phyloP scores from a whole-genome alignment of 2,888 invertebrate species.

The Nephrotoma guestfalica region DNA sequence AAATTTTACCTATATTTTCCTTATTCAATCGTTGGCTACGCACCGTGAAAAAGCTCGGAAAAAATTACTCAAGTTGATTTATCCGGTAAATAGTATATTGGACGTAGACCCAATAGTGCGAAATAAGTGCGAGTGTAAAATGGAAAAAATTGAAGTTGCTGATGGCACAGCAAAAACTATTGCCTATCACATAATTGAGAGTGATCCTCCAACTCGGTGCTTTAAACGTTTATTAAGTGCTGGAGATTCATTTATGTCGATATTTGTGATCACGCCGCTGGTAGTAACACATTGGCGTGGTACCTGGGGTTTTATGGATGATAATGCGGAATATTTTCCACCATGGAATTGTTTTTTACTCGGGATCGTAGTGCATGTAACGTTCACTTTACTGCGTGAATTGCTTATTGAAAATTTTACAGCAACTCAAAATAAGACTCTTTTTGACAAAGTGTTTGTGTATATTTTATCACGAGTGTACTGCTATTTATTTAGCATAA shows the following conservation, averaged over 20 bases:
- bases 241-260: constrained; percentile 13
- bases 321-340: constrained; percentile 35
- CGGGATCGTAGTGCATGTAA: constrained; percentile 38
- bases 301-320: constrained; percentile 37
- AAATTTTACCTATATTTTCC: neutral
- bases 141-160: neutral
- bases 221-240: constrained; percentile 13
- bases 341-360: constrained; percentile 29
- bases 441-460: constrained; percentile 7
- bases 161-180: neutral
- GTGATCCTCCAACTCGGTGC: constrained; percentile 11
- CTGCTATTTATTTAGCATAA: constrained; percentile 35
- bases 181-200: neutral
- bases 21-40: neutral
- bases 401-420: constrained; percentile 18
- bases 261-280: constrained; percentile 25
- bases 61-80: neutral
- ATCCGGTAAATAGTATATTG: neutral
- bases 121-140: neutral
- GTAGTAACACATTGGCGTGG: constrained; percentile 41
- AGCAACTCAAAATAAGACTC: constrained; percentile 10
- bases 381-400: constrained; percentile 41
- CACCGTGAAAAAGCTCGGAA: neutral
- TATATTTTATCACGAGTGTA: constrained; percentile 18
- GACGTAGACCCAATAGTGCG: neutral